These are phyloP conservation scores for Podilymbus podiceps DNA, from an alignment of 2,113 vertebrate genomes.

Conservation along the genomic window DNA sequence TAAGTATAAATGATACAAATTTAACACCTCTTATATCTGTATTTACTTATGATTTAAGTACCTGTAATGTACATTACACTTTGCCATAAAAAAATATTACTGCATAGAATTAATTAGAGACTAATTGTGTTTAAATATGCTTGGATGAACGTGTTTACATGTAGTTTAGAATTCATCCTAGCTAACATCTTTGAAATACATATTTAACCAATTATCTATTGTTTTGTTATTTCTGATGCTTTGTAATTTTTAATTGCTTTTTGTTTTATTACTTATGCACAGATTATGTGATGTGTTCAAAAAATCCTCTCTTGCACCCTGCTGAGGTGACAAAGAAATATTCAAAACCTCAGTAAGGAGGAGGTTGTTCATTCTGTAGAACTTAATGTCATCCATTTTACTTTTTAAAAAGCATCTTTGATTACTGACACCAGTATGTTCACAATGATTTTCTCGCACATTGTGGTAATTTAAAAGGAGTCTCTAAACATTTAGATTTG, in stretches of 20 bases:
- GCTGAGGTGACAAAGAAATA: not conserved
- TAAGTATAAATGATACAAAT: not conserved
- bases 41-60: not conserved
- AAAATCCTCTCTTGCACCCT: not conserved
- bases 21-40: not conserved
- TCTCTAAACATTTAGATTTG: not conserved
- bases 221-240: not conserved
- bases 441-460: not conserved
- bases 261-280: constrained; percentile 34
- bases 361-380: constrained; percentile 22
- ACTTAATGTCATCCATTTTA: not conserved
- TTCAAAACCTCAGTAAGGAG: constrained; percentile 2
- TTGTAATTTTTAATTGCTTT: not conserved
- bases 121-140: not conserved
- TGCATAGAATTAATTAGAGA: not conserved
- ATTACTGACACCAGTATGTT: not conserved
- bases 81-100: not conserved
- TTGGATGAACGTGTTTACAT: not conserved
- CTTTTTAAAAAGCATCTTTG: not conserved
- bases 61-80: not conserved
- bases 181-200: not conserved
- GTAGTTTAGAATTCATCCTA: not conserved
- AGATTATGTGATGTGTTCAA: not conserved
- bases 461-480: not conserved
- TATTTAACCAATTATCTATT: not conserved